Evolutionary conservation across 2,888 invertebrate genomes (phyloP), one percentile per base, ranked within the genome.

Genomic region (Lymantria dispar): DNA sequence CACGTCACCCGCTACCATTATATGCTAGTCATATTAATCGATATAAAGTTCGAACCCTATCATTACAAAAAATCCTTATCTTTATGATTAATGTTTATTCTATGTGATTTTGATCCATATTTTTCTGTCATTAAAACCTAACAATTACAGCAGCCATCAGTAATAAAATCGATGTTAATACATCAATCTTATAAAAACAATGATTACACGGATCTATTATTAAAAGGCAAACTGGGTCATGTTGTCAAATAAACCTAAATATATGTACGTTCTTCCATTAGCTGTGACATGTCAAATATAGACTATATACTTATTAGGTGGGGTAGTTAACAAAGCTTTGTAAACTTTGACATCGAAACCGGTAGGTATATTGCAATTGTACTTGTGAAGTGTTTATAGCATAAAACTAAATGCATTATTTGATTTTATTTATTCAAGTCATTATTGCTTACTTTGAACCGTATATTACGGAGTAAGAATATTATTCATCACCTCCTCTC

Each of bases 231-330:
- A 76, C 74, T 73, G 63, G 80, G 83, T 80, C 80, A 79, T 66
- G 68, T 68, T 75, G 75, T 76, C 71, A 70, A 73, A 58, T 57
- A 64, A 72, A 68, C 64, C 66, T 72, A 57, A 63, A 65, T 61
- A 75, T 70, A 69, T 70, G 76, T 77, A 69, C 70, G 76, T 77
- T 78, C 70, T 75, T 79, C 79, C 80, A 82, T 80, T 83, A 83
- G 71, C 69, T 69, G 71, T 74, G 75, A 77, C 78, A 80, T 72
- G 78, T 76, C 76, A 81, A 76, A 77, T 74, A 77, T 64, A 68
- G 64, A 56, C 51, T 68, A 60, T 70, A 67, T 49, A 64, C 64
- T 64, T 64, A 57, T 60, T 61, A 63, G 52, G 56, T 64, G 56
- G 62, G 54, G 57, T 63, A 63, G 60, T 64, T 70, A 71, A 67